Evolutionary conservation across 2,797 vertebrate genomes (phyloP), one percentile per base, ranked within the genome.

Genomic region (Anolis apletophallus): DNA sequence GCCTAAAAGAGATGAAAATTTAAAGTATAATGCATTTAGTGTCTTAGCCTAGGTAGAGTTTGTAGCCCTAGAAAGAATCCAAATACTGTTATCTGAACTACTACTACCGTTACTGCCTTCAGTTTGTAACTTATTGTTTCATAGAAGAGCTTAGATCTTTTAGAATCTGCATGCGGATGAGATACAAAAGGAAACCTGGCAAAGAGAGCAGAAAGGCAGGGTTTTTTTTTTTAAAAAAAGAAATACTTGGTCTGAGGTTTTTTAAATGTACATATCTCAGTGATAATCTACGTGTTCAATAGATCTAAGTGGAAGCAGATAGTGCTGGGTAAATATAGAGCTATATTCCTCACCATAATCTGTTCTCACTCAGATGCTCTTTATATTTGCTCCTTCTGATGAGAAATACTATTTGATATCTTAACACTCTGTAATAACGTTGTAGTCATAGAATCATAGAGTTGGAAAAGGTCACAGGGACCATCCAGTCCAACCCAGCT

Each of bases 201-300:
- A 23, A 50, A 83, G 71, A 64, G 26, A 10, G 61, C 8, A 3
- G 72, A 75, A 59, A 83, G 50, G 54, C 36, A 82, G 50, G 5
- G 11, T 46, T 11, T 29, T 23, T 23, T 46, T 11, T 29, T 23
- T 14, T 55, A 55, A 80, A 40, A 64, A 67, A 17, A 61, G 23
- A 57, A 67, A 64, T 61, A 32, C 54, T 72, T 50, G 72, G 50
- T 32, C 2, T 13, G 17, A 12, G 12, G 23, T 83, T 14, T 21
- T 83, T 74, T 64, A 34, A 26, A 32, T 50, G 8, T 7, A 61
- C 7, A 21, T 16, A 16, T 36, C 14, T 14, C 69, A 57, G 26
- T 40, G 68, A 50, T 55, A 1, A 19, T 23, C 19, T 71, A 61
- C 12, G 13, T 86, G 92, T 64, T 87, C 90, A 34, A 69, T 26